Base-by-base conservation (phyloP, 2,888 invertebrate species). In the Macropis europaea region DNA sequence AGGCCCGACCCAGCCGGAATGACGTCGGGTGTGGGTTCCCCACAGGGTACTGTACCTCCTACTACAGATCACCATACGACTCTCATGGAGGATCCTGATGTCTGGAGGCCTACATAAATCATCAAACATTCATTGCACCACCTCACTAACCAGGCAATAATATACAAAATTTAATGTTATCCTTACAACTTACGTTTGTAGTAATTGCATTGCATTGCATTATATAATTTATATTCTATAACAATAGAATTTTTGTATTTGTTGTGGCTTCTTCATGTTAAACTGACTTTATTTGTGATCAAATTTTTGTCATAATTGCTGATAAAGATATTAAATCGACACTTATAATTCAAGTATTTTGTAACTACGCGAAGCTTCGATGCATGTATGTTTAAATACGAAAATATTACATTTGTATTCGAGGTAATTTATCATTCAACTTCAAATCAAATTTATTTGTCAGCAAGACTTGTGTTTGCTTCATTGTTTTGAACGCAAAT, bases 1-100 rank as follows among this genome's bases (percentile, higher is more conserved):
- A 95, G 95, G 86, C 94, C 95, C 90, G 86, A 86, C 71, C 83
- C 85, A 68, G 76, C 85, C 77, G 96, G 95, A 84, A 95, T 95
- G 92, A 94, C 94, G 84, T 90, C 92, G 77, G 93, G 93, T 86
- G 93, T 93, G 85, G 86, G 88, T 81, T 91, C 92, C 87, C 93
- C 93, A 82, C 93, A 94, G 89, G 93, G 92, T 88, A 91, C 91
- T 72, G 90, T 91, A 60, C 92, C 92, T 66, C 91, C 93, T 84
- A 91, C 91, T 84, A 92, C 93, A 89, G 94, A 94, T 91, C 94
- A 94, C 85, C 94, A 93, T 91, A 94, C 95, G 88, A 96, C 96
- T 74, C 93, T 96, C 85, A 96, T 97, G 96, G 96, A 96, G 92
- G 96, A 97, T 92, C 96, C 96, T 74, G 96, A 96, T 92, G 96